phyloP scores from a whole-genome alignment of 2,113 vertebrate species.

The Apteryx owenii region DNA sequence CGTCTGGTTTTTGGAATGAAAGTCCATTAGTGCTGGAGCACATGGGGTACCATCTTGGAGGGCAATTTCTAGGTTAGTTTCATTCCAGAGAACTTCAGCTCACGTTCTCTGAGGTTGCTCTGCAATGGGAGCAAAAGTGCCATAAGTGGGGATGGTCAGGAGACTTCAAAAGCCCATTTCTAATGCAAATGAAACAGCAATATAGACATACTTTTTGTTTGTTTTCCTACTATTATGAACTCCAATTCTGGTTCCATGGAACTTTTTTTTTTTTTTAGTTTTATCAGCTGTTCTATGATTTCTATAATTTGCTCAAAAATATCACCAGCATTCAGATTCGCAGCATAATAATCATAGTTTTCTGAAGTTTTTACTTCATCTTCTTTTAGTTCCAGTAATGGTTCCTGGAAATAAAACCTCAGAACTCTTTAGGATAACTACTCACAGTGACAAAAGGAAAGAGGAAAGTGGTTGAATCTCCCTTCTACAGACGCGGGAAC shows the following conservation, averaged over 20 bases:
- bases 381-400: neutral
- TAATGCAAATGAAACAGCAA: rapidly evolving
- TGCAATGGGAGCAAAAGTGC: neutral
- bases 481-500: neutral
- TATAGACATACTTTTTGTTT: neutral
- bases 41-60: neutral
- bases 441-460: neutral
- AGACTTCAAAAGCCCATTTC: neutral
- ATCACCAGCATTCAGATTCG: neutral
- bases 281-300: neutral
- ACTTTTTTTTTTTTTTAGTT: neutral
- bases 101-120: neutral
- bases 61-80: neutral
- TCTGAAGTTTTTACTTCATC: neutral
- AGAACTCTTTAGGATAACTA: neutral
- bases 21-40: neutral
- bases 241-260: neutral
- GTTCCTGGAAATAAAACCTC: neutral
- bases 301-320: neutral
- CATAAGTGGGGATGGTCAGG: rapidly evolving
- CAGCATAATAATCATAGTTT: neutral
- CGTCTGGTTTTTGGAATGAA: neutral
- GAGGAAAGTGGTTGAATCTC: neutral
- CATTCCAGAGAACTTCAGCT: neutral
- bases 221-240: neutral